A percentile compares a stretch with the other conserved stretches of the same genome.
phyloP scores from a whole-genome alignment of 2,797 vertebrate species.

The Delichon dasypus region DNA sequence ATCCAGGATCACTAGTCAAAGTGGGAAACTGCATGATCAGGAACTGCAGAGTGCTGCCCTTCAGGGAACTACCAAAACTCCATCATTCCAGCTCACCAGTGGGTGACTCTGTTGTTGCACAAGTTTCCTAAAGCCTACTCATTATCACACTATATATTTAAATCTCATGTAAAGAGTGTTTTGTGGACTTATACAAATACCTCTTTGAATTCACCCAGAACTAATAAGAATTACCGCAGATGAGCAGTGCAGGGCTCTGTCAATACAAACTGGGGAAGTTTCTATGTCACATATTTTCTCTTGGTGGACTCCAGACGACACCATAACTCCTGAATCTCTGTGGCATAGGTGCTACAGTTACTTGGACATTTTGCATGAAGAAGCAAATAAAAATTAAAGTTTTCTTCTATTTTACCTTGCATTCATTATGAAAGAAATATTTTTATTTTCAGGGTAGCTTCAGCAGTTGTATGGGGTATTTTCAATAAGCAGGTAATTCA shows the following conservation, averaged over 20 bases:
- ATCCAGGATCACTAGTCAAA: not conserved
- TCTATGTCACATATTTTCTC: not conserved
- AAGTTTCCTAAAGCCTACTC: not conserved
- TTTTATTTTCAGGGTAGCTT: not conserved
- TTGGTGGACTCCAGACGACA: not conserved
- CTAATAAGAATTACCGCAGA: not conserved
- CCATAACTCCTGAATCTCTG: not conserved
- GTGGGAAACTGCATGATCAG: not conserved
- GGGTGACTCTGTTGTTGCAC: not conserved
- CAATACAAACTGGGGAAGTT: not conserved
- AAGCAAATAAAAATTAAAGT: not conserved
- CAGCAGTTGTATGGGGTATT: not conserved
- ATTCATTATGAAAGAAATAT: not conserved
- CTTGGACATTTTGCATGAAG: not conserved
- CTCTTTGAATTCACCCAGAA: not conserved
- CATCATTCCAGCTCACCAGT: rapidly evolving
- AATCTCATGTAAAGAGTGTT: not conserved
- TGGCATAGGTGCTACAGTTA: not conserved
- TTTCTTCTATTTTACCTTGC: not conserved
- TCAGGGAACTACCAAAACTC: not conserved
- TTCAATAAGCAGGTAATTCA: not conserved
- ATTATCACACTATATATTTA: not conserved
- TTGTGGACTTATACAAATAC: not conserved
- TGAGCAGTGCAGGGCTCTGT: not conserved
- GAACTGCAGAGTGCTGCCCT: not conserved